Evolutionary conservation across 1,140 invertebrate species (phyloP).

Genomic region (Calycopis cecrops): DNA sequence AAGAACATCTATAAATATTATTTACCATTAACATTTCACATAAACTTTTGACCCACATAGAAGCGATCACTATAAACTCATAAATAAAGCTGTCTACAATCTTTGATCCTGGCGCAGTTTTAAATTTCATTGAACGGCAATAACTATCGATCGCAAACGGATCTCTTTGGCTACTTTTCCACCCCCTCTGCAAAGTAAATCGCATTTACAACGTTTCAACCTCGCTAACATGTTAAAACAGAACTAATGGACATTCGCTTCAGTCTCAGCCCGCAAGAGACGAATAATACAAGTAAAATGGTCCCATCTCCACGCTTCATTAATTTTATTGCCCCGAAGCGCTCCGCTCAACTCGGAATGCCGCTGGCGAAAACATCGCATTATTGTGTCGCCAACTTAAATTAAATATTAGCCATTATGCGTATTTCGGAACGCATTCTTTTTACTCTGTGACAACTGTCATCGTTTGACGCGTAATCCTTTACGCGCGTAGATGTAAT

Average conservation of each 20-base stretch:
- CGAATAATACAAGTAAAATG: slow-evolving; percentile 75
- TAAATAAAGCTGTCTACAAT: slow-evolving; percentile 13
- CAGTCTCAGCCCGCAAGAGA: slow-evolving; percentile 72
- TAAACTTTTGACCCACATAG: neutral
- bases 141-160: slow-evolving; percentile 56
- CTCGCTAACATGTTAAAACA: slow-evolving; percentile 75
- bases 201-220: slow-evolving; percentile 74
- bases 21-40: neutral
- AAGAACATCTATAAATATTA: slow-evolving; percentile 10
- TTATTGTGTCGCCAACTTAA: slow-evolving; percentile 69
- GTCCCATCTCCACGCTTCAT: slow-evolving; percentile 74
- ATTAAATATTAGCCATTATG: slow-evolving; percentile 69
- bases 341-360: slow-evolving; percentile 55
- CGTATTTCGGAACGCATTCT: slow-evolving; percentile 51
- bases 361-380: slow-evolving; percentile 62
- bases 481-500: slow-evolving; percentile 34
- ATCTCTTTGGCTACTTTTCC: slow-evolving; percentile 65
- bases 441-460: slow-evolving; percentile 63
- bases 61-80: neutral
- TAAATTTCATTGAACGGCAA: slow-evolving; percentile 39
- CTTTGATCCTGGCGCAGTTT: slow-evolving; percentile 15
- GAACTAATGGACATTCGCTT: slow-evolving; percentile 75
- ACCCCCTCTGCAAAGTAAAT: slow-evolving; percentile 71
- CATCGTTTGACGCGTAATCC: slow-evolving; percentile 62
- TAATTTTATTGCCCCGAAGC: slow-evolving; percentile 73